A percentile compares a stretch with the other conserved stretches of the same genome.
These are phyloP conservation scores for Pipistrellus nathusii DNA, from an alignment of 2,797 vertebrate genomes.

Conservation along the genomic window DNA sequence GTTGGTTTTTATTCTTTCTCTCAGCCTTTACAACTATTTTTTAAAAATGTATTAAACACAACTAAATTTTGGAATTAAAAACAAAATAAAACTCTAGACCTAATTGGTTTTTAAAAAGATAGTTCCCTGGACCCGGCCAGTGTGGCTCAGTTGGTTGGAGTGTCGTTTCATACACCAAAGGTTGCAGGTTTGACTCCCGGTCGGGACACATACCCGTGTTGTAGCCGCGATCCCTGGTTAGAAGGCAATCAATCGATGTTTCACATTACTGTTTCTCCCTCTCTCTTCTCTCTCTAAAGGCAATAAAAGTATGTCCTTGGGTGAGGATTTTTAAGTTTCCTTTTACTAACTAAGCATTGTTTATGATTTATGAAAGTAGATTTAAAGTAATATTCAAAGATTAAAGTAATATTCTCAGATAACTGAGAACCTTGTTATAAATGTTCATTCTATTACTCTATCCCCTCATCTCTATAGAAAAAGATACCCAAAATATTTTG, in stretches of 20 bases:
- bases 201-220: neutral
- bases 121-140: neutral
- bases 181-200: too few species aligned
- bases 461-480: neutral
- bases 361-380: conserved; percentile 26
- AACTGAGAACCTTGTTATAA: neutral
- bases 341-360: neutral
- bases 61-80: neutral
- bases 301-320: too few species aligned
- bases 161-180: too few species aligned
- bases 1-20: conserved; percentile 11
- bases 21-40: neutral
- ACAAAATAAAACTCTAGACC: neutral
- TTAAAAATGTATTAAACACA: neutral
- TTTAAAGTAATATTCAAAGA: conserved; percentile 45
- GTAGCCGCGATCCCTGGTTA: neutral
- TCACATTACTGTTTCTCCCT: neutral
- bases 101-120: neutral
- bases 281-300: too few species aligned
- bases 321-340: neutral
- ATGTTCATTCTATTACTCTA: neutral
- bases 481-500: neutral
- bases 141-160: neutral
- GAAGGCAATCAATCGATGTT: neutral
- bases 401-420: too few species aligned